phyloP scores from a whole-genome alignment of 2,888 invertebrate species.

The Hirtodrosophila cameraria region DNA sequence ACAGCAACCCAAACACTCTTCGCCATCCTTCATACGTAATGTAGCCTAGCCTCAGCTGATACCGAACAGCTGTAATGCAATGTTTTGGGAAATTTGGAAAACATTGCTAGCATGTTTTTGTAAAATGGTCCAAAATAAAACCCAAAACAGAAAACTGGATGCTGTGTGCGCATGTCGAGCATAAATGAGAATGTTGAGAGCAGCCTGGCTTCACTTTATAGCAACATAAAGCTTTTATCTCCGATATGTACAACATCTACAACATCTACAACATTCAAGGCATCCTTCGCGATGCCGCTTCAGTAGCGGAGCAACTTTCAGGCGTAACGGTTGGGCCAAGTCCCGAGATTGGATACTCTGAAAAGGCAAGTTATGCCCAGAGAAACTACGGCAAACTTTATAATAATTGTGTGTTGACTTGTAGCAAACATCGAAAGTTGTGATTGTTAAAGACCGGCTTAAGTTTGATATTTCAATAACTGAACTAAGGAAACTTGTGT shows the following conservation, averaged over 20 bases:
- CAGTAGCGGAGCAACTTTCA: slow-evolving; percentile 78
- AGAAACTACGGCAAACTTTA: slow-evolving; percentile 20
- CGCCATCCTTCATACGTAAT: background rate
- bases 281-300: slow-evolving; percentile 33
- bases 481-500: background rate
- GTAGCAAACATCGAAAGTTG: slow-evolving; percentile 18
- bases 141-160: slow-evolving; percentile 56
- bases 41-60: slow-evolving; percentile 60
- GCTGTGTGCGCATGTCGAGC: slow-evolving; percentile 70
- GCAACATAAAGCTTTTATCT: slow-evolving; percentile 65
- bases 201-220: slow-evolving; percentile 44
- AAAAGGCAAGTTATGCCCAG: slow-evolving; percentile 2
- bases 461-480: too few species aligned
- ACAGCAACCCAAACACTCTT: background rate
- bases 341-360: slow-evolving; percentile 7
- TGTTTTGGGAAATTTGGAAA: slow-evolving; percentile 66
- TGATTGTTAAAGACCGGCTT: background rate
- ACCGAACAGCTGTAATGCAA: slow-evolving; percentile 60
- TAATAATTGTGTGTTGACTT: slow-evolving; percentile 41
- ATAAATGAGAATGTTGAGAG: background rate
- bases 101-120: slow-evolving; percentile 16
- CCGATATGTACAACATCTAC: too few species aligned
- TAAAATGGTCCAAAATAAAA: slow-evolving; percentile 46
- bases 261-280: slow-evolving; percentile 37
- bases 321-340: slow-evolving; percentile 61